Evolutionary conservation across 2,888 invertebrate genomes (phyloP), one percentile per base, ranked within the genome.

Genomic region (Luffia ferchaultella): DNA sequence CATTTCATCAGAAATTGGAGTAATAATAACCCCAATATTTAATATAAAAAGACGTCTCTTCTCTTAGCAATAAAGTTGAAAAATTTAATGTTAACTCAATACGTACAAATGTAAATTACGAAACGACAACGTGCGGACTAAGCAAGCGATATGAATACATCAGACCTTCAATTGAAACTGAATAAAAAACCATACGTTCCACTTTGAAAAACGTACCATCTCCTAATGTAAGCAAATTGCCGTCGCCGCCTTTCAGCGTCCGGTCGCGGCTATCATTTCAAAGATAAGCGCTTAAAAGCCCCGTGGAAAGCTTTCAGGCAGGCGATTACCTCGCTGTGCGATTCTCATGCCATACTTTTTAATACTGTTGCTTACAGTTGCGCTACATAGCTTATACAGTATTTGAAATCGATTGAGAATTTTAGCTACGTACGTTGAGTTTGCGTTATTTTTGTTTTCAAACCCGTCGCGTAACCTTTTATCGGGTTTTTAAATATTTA

Each of bases 231-330:
- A 76, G 82, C 73, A 82, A 82, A 82, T 82, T 82, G 82, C 77
- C 76, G 76, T 77, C 76, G 69, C 73, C 70, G 75, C 76, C 76
- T 79, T 78, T 75, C 80, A 76, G 65, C 73, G 76, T 75, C 77
- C 78, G 77, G 78, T 68, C 70, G 67, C 69, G 74, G 76, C 79
- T 80, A 82, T 82, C 83, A 79, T 78, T 78, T 71, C 67, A 76
- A 78, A 79, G 83, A 82, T 82, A 79, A 82, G 80, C 82, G 79
- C 77, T 82, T 80, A 82, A 82, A 82, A 82, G 83, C 83, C 70
- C 73, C 70, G 70, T 66, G 73, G 69, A 76, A 74, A 80, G 78
- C 75, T 80, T 79, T 79, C 75, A 78, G n/a, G 73, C 67, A 65
- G 67, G 65, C 68, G 42, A 43, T 43, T 43, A 43, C 42, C 43